These are phyloP conservation scores for Neuroscelio doddi DNA, from an alignment of 2,888 invertebrate species.

Conservation along the genomic window DNA sequence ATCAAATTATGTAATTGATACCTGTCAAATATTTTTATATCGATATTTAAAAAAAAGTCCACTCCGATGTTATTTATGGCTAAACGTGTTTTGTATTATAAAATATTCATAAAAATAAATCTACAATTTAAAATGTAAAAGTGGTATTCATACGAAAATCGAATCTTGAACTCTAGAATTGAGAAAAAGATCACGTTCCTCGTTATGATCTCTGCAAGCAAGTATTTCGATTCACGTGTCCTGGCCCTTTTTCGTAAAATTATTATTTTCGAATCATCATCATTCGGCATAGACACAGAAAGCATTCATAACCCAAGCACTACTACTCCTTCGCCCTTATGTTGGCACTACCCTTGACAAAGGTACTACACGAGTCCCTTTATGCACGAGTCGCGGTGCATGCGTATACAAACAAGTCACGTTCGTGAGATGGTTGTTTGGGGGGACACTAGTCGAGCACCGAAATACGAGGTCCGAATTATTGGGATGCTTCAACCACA, in stretches of 20 bases:
- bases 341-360: constrained; percentile 14
- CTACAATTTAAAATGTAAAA: no score
- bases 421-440: constrained; percentile 31
- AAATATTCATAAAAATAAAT: no score
- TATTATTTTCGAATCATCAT: constrained; percentile 8
- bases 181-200: no score
- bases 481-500: constrained; percentile 45
- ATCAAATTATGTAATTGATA: no score
- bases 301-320: constrained; percentile 10
- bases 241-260: constrained; percentile 4
- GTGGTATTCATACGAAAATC: no score
- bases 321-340: constrained; percentile 11
- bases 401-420: constrained; percentile 37
- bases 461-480: constrained; percentile 57
- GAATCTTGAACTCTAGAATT: no score
- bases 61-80: no score
- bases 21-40: no score
- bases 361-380: constrained; percentile 20
- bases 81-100: no score
- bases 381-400: constrained; percentile 13
- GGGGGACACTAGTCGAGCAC: constrained; percentile 36
- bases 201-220: no score
- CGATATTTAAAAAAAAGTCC: no score
- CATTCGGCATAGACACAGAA: constrained; percentile 3
- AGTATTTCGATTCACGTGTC: no score